phyloP scores from a whole-genome alignment of 1,140 invertebrate species.

The Bombus difficillimus region DNA sequence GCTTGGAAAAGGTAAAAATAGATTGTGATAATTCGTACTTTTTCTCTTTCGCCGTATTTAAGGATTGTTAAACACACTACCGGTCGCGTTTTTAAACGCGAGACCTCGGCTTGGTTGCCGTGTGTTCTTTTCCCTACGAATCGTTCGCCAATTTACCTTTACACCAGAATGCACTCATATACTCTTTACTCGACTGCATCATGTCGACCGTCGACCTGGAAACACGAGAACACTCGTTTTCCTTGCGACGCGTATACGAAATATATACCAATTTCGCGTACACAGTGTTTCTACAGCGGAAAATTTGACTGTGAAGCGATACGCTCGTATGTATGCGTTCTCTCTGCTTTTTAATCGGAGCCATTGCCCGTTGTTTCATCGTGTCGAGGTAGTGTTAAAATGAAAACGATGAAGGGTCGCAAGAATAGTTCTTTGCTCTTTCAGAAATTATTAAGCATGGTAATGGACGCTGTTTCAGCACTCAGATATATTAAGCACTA shows the following conservation, averaged over 20 bases:
- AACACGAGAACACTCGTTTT: constrained; percentile 20
- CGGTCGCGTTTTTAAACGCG: neutral
- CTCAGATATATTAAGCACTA: neutral
- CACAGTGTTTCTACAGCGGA: neutral
- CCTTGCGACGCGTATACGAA: neutral
- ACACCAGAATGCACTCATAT: constrained; percentile 6
- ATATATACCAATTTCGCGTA: constrained; percentile 12
- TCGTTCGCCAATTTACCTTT: constrained; percentile 31
- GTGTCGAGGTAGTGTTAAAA: neutral
- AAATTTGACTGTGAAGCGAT: neutral
- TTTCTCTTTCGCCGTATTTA: neutral
- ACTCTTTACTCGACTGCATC: constrained; percentile 11
- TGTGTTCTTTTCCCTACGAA: neutral
- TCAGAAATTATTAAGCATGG: neutral
- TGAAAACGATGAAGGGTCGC: neutral
- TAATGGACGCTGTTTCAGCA: neutral
- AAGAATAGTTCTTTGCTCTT: neutral
- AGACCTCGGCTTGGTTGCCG: too few relatives aligned
- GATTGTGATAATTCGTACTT: too few relatives aligned
- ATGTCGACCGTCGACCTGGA: constrained; percentile 16
- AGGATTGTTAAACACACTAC: neutral
- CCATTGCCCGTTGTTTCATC: neutral
- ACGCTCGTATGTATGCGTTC: neutral
- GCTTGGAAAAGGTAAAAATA: neutral
- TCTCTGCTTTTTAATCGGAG: neutral